Conservation (phyloP, 2,797 vertebrate genomes). For the Sebastes vulpes region DNA sequence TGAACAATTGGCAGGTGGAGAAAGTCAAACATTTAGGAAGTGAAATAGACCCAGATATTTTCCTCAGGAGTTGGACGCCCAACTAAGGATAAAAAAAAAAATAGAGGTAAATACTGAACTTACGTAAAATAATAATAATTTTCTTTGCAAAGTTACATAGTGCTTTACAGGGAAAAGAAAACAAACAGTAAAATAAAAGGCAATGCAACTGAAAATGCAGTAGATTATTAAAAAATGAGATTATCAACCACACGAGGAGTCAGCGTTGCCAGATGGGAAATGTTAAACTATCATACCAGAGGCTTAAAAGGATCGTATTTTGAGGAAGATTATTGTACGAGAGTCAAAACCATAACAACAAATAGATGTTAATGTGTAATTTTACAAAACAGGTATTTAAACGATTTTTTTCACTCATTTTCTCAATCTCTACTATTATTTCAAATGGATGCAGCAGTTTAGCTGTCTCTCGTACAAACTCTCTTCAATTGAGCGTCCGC, state of each 20-base stretch:
- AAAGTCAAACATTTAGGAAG: slow-evolving; percentile 5
- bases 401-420: too few relatives aligned
- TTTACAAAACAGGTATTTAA: too few relatives aligned
- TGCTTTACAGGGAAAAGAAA: background rate
- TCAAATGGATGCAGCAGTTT: too few relatives aligned
- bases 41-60: background rate
- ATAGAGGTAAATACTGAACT: background rate
- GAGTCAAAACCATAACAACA: too few relatives aligned
- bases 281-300: too few relatives aligned
- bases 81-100: background rate
- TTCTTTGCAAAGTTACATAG: background rate
- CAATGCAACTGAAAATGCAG: background rate
- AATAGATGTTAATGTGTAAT: too few relatives aligned
- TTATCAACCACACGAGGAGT: background rate
- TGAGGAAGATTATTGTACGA: too few relatives aligned
- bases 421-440: too few relatives aligned
- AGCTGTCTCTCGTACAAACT: too few relatives aligned
- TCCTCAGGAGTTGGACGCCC: background rate
- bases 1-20: slow-evolving; percentile 17
- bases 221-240: background rate
- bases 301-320: too few relatives aligned
- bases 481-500: too few relatives aligned
- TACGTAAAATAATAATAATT: background rate
- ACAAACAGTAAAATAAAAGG: background rate
- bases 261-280: too few relatives aligned